Percentiles rank a stretch among this genome's conserved stretches.
Conservation (phyloP, 2,113 vertebrate genomes). For the Scartelaos histophorus region DNA sequence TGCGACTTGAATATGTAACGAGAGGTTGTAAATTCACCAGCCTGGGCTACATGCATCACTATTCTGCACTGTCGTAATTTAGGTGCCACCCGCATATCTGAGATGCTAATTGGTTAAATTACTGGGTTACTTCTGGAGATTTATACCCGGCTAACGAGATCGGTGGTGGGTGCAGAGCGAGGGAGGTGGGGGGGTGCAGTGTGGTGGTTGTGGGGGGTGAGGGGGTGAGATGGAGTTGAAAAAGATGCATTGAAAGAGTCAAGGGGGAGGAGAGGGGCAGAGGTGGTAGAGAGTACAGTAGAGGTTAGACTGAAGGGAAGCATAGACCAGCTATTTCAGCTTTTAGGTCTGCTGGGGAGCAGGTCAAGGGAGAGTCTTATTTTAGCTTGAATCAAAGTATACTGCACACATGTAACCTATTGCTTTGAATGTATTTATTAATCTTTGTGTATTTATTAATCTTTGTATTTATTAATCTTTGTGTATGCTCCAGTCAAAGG, state of each 20-base stretch:
- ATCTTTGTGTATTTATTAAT: no score
- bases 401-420: neutral
- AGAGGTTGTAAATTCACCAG: conserved; percentile 88
- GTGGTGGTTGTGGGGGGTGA: conserved; percentile 14
- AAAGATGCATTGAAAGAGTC: conserved; percentile 22
- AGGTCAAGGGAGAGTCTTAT: conserved; percentile 1
- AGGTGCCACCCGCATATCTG: conserved; percentile 80
- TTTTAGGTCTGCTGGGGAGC: neutral
- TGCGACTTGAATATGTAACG: conserved; percentile 92
- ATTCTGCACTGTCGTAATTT: conserved; percentile 75
- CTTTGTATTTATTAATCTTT: neutral
- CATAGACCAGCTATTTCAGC: neutral
- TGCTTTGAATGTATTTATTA: neutral
- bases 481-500: neutral
- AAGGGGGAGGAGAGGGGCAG: conserved; percentile 17
- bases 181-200: neutral
- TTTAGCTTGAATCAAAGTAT: neutral
- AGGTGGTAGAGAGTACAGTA: conserved; percentile 14
- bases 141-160: conserved; percentile 79
- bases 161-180: conserved; percentile 31
- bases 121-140: conserved; percentile 81
- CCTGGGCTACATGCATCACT: conserved; percentile 77
- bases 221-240: conserved; percentile 25
- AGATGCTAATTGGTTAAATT: conserved; percentile 90
- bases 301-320: neutral